Evolutionary conservation across 2,797 vertebrate species (phyloP).

Genomic region (Pelodytes ibericus): DNA sequence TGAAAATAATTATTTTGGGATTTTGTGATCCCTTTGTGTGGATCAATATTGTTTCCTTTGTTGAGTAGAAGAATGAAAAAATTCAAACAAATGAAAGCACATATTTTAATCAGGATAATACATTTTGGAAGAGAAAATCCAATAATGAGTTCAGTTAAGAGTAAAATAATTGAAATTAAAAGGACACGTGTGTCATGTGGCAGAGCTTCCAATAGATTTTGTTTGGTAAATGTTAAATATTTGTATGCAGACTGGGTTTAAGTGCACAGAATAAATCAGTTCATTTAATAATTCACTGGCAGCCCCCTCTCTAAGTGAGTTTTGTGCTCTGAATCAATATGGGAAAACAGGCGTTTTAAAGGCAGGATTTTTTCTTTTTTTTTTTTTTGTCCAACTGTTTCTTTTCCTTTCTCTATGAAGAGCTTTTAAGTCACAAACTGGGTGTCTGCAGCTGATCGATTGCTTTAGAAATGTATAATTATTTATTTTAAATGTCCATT

Average conservation of each 20-base stretch:
- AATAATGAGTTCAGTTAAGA: constrained; percentile 13
- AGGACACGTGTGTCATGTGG: background rate
- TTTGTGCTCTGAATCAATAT: no score
- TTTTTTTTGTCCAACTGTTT: constrained; percentile 8
- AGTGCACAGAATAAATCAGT: constrained; percentile 7
- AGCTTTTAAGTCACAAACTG: background rate
- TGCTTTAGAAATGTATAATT: constrained; percentile 43
- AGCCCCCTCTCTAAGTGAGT: background rate
- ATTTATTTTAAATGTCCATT: constrained; percentile 49
- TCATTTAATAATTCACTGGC: constrained; percentile 37
- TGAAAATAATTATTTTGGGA: no score
- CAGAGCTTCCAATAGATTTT: background rate
- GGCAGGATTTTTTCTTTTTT: no score
- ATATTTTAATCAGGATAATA: constrained; percentile 14
- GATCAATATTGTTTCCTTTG: background rate
- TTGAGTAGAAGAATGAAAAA: background rate
- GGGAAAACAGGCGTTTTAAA: background rate
- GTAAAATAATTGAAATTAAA: constrained; percentile 5
- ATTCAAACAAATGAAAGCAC: constrained; percentile 12
- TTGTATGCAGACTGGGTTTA: constrained; percentile 20
- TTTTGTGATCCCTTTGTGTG: background rate
- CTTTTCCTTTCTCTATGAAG: constrained; percentile 17
- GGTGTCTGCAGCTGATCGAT: constrained; percentile 36
- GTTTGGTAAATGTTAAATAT: constrained; percentile 14
- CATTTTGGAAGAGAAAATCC: background rate